These are phyloP conservation scores for Ursus arctos DNA, from an alignment of 2,113 vertebrate species.

Conservation along the genomic window DNA sequence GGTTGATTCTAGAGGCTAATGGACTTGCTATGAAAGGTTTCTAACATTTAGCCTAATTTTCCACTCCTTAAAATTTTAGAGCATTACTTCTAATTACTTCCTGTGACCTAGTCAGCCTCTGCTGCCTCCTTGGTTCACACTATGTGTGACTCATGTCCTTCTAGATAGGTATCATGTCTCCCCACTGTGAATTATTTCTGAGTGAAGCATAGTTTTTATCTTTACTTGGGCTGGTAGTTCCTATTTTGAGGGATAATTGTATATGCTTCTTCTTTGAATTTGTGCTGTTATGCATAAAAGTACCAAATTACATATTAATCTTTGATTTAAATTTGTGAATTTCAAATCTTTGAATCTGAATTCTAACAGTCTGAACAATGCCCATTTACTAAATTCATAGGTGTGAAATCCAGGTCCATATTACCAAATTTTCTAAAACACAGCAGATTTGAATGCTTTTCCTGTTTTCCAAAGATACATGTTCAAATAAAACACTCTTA, in stretches of 20 bases:
- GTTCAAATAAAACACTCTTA: not conserved
- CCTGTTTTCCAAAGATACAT: not conserved
- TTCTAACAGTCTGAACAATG: not conserved
- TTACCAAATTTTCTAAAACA: not conserved
- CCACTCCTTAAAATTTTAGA: conserved; percentile 7
- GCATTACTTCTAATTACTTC: not conserved
- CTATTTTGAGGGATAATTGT: not conserved
- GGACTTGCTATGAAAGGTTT: conserved; percentile 35
- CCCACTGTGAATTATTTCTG: not conserved
- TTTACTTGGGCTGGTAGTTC: not conserved
- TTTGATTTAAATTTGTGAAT: conserved; percentile 39
- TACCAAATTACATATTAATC: not conserved
- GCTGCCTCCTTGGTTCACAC: not conserved
- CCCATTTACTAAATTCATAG: conserved; percentile 19
- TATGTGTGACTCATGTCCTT: not conserved
- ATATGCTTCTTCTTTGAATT: not conserved
- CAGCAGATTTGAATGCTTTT: not conserved
- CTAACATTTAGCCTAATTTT: conserved; percentile 42
- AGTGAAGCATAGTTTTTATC: not conserved
- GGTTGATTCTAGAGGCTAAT: conserved; percentile 46
- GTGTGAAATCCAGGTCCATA: not conserved
- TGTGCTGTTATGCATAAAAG: not conserved
- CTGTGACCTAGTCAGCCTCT: not conserved
- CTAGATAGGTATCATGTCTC: not conserved
- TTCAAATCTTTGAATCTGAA: conserved; percentile 14